A percentile compares a stretch with the other conserved stretches of the same genome.
These are phyloP conservation scores for Popillia japonica DNA, from an alignment of 1,140 invertebrate species.

Conservation along the genomic window DNA sequence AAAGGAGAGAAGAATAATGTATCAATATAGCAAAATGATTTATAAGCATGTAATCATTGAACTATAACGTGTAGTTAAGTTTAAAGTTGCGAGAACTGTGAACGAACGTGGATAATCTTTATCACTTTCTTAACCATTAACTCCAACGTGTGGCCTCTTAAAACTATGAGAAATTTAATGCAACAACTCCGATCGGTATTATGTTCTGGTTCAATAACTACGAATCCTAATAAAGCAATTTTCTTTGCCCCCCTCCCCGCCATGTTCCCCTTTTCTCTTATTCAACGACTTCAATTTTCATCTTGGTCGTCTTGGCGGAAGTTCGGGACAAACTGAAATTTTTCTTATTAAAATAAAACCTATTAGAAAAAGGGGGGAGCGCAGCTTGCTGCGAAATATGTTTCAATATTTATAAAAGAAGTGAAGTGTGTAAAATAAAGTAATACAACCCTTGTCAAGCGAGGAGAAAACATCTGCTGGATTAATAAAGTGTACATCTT, in stretches of 20 bases:
- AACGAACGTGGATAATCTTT: background rate
- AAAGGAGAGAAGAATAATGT: background rate
- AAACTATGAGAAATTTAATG: constrained; percentile 7
- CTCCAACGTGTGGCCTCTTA: background rate
- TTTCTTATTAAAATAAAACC: background rate
- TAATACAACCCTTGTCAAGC: constrained; percentile 10
- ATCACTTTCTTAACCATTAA: constrained; percentile 6
- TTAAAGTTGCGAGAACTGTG: background rate
- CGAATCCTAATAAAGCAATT: background rate
- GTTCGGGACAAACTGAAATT: background rate
- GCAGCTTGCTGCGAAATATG: too few relatives aligned
- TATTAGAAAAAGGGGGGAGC: background rate
- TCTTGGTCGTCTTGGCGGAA: background rate
- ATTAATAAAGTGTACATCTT: background rate
- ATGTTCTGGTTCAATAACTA: background rate
- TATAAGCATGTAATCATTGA: background rate
- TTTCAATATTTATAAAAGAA: too few relatives aligned
- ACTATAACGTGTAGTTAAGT: constrained; percentile 7
- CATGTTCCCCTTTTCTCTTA: background rate
- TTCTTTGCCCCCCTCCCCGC: background rate
- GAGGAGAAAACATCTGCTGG: background rate
- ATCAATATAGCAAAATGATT: background rate
- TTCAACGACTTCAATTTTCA: background rate
- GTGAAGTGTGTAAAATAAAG: background rate
- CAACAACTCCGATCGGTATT: background rate